Conservation (phyloP, 2,797 vertebrate species). For the Spheniscus humboldti region DNA sequence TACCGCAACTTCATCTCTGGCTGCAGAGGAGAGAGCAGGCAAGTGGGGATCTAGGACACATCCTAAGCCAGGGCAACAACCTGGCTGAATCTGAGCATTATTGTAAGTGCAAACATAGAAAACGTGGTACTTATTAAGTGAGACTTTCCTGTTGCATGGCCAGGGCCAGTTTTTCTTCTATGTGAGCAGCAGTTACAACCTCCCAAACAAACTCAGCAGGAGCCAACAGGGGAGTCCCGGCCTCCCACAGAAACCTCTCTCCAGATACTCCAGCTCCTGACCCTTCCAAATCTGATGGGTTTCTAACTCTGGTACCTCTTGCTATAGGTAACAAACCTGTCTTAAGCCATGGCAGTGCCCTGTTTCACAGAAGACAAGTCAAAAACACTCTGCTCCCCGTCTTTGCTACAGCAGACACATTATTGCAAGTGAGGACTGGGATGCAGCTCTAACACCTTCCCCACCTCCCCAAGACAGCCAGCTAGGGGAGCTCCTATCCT, state of each 20-base stretch:
- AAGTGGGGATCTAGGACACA: not conserved
- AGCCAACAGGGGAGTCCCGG: not conserved
- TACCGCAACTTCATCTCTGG: not conserved
- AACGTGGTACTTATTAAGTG: not conserved
- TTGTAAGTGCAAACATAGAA: not conserved
- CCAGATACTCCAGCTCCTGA: not conserved
- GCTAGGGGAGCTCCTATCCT: not conserved
- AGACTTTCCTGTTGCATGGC: not conserved
- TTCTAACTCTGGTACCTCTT: not conserved
- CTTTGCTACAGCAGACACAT: not conserved
- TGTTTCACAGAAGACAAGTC: not conserved
- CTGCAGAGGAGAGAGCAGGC: not conserved
- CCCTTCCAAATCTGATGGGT: not conserved
- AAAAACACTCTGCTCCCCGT: not conserved
- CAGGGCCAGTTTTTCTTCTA: not conserved
- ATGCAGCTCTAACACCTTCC: not conserved
- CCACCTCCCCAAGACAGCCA: not conserved
- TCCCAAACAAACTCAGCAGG: not conserved
- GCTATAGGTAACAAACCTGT: not conserved
- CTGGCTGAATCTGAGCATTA: not conserved
- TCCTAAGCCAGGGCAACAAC: not conserved
- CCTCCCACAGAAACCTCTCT: not conserved
- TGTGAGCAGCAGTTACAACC: not conserved
- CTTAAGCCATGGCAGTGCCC: not conserved
- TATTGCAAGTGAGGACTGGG: not conserved